These are phyloP conservation scores for Calidris pugnax DNA, from an alignment of 2,113 vertebrate species.

Conservation along the genomic window DNA sequence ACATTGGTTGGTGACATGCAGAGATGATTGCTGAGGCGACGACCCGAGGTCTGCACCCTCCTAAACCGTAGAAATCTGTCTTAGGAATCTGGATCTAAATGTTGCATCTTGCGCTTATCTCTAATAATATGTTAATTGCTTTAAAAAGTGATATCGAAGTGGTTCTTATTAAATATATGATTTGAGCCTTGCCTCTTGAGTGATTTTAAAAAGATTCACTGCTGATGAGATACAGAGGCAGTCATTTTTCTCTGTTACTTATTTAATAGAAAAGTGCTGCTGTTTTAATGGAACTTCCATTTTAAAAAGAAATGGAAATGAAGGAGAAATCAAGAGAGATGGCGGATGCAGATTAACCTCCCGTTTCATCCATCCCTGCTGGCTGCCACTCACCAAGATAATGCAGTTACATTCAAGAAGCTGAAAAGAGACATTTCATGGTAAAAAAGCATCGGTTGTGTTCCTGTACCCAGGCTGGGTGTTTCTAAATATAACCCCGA, in stretches of 20 bases:
- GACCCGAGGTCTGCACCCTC: neutral
- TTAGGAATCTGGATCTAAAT: constrained; percentile 24
- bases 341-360: neutral
- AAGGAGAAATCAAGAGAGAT: constrained; percentile 41
- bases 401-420: neutral
- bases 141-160: constrained; percentile 49
- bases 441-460: neutral
- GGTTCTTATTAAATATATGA: constrained; percentile 67
- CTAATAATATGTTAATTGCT: constrained; percentile 66
- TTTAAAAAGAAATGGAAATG: constrained; percentile 43
- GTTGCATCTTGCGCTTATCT: constrained; percentile 57
- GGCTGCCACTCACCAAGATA: neutral
- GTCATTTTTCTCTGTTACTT: constrained; percentile 1
- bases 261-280: constrained; percentile 39
- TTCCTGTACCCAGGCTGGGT: neutral
- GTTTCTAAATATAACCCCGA: neutral
- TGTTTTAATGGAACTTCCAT: constrained; percentile 35
- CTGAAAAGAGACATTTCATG: neutral
- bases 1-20: neutral
- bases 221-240: constrained; percentile 39
- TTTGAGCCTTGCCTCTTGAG: constrained; percentile 60
- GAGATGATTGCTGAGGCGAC: neutral
- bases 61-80: neutral
- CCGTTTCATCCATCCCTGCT: neutral
- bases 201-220: constrained; percentile 40